Evolutionary conservation across 2,888 invertebrate species (phyloP), one percentile per base, ranked within the genome.

Genomic region (Linyphia triangularis): DNA sequence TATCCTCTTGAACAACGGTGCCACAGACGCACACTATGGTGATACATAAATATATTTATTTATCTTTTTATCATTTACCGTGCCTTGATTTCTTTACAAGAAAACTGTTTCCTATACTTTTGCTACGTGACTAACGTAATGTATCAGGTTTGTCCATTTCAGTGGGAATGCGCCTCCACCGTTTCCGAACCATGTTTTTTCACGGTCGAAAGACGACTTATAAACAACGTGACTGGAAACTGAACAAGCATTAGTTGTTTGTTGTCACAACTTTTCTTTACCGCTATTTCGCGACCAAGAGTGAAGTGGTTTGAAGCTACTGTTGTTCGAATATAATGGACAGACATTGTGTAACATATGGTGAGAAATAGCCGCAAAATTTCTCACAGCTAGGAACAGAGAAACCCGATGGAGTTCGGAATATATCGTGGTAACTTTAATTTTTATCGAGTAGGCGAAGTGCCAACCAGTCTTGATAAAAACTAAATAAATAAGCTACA

Each of bases 31-130:
- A 40, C n/a, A n/a, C 65, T 19, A 19, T 16, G 9, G n/a, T 33
- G 28, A 43, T 10, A 61, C 51, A 79, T 67, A 82, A 30, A 82
- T 61, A 40, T 22, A 72, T 82, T 82, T 79, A 67, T 79, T 67
- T 81, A 70, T 72, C 72, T 26, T 63, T 82, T 43, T 61, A 72
- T 72, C 28, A 72, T 59, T 61, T 61, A 70, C 13, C 22, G 37
- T 28, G 43, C 72, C 61, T 82, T 61, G 28, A 40, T 82, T 72
- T 40, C 33, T 40, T 9, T 37, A 82, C 43, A 72, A 72, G 82
- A 72, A 82, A 72, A 82, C 81, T 26, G 69, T 59, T 79, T 81
- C 51, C 69, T 69, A 69, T 81, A 69, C 72, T 61, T 70, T 72
- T 26, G 40, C 19, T 70, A 82, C 82, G 82, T 72, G 82, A 72